Evolutionary conservation across 2,888 invertebrate genomes (phyloP).

Genomic region (Lasius fuliginosus): DNA sequence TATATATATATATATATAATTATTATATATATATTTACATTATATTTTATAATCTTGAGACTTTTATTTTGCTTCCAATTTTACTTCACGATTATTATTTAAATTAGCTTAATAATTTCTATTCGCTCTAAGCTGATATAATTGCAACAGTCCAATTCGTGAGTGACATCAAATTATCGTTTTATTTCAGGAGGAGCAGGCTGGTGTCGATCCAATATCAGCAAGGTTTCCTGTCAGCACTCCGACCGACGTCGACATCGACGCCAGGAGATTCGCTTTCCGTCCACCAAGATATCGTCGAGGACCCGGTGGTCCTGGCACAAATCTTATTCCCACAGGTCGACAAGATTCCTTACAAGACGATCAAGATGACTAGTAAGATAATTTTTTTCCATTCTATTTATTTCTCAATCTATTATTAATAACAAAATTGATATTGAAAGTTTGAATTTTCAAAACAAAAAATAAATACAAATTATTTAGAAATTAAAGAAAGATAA

Average conservation of each 20-base stretch:
- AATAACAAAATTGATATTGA: not conserved
- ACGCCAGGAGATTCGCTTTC: constrained; percentile 87
- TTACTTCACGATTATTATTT: not conserved
- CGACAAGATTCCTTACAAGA: constrained; percentile 84
- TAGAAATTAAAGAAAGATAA: not conserved
- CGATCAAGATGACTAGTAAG: constrained; percentile 84
- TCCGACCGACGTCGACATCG: constrained; percentile 85
- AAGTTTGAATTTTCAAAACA: not conserved
- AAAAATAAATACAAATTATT: not conserved
- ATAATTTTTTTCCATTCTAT: constrained; percentile 16
- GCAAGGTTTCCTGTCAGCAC: constrained; percentile 84
- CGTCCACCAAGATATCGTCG: constrained; percentile 85
- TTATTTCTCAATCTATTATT: not conserved
- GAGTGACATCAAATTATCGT: not conserved
- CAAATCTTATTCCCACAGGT: constrained; percentile 82
- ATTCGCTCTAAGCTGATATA: not conserved
- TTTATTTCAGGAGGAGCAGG: constrained; percentile 87
- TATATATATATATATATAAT: not conserved
- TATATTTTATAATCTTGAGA: not conserved
- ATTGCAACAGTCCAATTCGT: not conserved
- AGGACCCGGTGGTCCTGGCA: constrained; percentile 80
- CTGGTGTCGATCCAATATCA: constrained; percentile 87
- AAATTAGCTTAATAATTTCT: not conserved
- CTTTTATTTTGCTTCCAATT: not conserved
- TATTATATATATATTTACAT: not conserved